phyloP scores from a whole-genome alignment of 1,140 invertebrate genomes.

The Aleiodes sp. region DNA sequence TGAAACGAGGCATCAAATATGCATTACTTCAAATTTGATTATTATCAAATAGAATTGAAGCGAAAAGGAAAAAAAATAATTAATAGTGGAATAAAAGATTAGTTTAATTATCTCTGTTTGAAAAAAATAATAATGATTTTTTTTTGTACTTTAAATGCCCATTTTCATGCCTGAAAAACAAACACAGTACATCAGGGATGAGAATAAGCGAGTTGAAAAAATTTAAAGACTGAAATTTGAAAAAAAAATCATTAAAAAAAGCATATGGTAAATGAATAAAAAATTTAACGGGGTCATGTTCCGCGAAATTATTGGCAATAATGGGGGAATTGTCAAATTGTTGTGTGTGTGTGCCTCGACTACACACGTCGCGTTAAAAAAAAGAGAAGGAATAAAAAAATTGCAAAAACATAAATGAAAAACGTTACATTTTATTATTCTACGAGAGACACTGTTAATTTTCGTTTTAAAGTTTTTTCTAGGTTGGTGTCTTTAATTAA shows the following conservation, averaged over 20 bases:
- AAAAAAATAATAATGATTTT: not conserved
- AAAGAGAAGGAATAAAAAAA: not conserved
- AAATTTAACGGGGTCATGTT: not conserved
- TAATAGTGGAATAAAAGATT: not conserved
- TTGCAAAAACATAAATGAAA: not conserved
- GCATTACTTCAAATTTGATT: not conserved
- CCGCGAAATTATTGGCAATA: not conserved
- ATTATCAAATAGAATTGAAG: not conserved
- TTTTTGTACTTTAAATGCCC: not conserved
- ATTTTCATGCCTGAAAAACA: not conserved
- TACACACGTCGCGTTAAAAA: not conserved
- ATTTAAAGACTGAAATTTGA: not conserved
- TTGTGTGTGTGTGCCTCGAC: not conserved
- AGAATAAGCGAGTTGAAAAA: not conserved
- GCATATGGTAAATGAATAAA: too few species aligned
- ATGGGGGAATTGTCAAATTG: not conserved
- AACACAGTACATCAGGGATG: not conserved
- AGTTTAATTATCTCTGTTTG: slow-evolving; percentile 6
- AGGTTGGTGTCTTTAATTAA: slow-evolving; percentile 28
- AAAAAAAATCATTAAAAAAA: too few species aligned
- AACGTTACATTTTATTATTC: slow-evolving; percentile 15
- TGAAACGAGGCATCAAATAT: not conserved
- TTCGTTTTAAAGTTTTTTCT: slow-evolving; percentile 28
- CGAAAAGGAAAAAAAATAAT: not conserved
- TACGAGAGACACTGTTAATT: slow-evolving; percentile 31